Evolutionary conservation across 2,797 vertebrate genomes (phyloP).

Genomic region (Vespertilio murinus): DNA sequence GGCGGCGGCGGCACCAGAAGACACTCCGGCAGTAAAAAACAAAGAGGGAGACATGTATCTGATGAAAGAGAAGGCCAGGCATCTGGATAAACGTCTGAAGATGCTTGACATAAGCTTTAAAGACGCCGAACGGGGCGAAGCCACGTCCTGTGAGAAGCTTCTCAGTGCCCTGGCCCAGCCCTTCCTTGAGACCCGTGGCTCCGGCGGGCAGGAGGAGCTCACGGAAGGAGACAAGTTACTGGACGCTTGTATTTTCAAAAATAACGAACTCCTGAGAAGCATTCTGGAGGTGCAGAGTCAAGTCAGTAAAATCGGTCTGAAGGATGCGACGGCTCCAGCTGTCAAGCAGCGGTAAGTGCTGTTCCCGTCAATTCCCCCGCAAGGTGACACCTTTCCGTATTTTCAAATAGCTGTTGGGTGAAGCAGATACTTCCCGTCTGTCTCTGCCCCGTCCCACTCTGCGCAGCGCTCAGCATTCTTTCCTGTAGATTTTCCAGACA

Average conservation of each 20-base stretch:
- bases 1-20: conserved; percentile 75
- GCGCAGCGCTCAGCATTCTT: neutral
- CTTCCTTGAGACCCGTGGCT: neutral
- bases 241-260: conserved; percentile 83
- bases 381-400: neutral
- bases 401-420: neutral
- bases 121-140: conserved; percentile 81
- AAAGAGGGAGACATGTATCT: conserved; percentile 84
- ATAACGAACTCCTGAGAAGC: conserved; percentile 84
- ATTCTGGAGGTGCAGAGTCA: conserved; percentile 88
- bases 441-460: neutral
- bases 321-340: conserved; percentile 93
- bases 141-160: conserved; percentile 79
- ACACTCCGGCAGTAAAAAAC: conserved; percentile 77
- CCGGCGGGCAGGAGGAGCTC: conserved; percentile 58
- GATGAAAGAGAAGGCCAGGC: conserved; percentile 88
- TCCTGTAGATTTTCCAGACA: neutral
- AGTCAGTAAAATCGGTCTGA: conserved; percentile 88
- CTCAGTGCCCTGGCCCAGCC: conserved; percentile 66
- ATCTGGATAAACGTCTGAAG: conserved; percentile 88
- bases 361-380: neutral
- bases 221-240: conserved; percentile 82
- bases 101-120: conserved; percentile 84
- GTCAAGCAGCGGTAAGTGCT: conserved; percentile 91
- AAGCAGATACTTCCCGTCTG: neutral